Evolutionary conservation across 2,888 invertebrate species (phyloP), one percentile per base, ranked within the genome.

Genomic region (Aquatica leii): DNA sequence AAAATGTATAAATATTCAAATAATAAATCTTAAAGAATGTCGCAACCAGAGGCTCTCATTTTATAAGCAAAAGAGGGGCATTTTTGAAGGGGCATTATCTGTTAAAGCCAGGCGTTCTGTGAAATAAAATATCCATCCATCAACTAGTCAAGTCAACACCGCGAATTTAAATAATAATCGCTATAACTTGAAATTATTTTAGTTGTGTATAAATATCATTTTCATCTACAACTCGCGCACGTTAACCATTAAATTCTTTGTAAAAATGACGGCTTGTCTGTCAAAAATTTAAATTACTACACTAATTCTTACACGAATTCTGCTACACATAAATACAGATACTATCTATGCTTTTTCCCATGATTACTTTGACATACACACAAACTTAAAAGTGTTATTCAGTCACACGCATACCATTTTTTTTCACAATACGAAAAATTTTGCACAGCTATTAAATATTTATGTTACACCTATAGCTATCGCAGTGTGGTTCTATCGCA

Each of bases 71-170:
- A 62, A 70, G 71, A 73, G 73, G 74, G 75, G 64, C 69, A 72
- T 69, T 72, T n/a, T 73, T 71, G 71, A 73, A 72, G 73, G 70
- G 69, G 68, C 71, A 75, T 74, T 75, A 75, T 75, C 75, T 75
- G 75, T 68, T 75, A 68, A 71, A 72, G 73, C 67, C 75, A 75
- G 75, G 74, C 73, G 68, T 70, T 70, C 69, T 66, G 60, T 62
- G 69, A 72, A 72, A 74, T 75, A 73, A 73, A 73, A 73, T 73
- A 71, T 71, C 72, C 73, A 75, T 75, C 75, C 71, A 74, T 74
- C 74, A 74, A 72, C 56, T 65, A 65, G 59, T 51, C 54, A 49
- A 65, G 54, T 43, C 46, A 40, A 41, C 62, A 55, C 62, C 46
- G 43, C 24, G 43, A 55, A 61, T 65, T 65, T 59, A 56, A 60